phyloP scores from a whole-genome alignment of 2,888 invertebrate species.

The Drosophila melanosoma region DNA sequence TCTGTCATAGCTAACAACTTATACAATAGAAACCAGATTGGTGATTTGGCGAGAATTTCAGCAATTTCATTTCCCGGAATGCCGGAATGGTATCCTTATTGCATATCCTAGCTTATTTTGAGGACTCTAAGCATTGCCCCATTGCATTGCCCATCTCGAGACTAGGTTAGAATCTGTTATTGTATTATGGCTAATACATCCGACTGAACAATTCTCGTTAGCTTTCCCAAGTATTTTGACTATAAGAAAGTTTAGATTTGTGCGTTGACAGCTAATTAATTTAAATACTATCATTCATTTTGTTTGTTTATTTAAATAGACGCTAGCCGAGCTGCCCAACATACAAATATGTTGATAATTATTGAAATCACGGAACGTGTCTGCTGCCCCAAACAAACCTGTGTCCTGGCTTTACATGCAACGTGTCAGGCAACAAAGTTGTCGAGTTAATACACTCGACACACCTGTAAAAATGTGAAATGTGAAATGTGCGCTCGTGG shows the following conservation, averaged over 20 bases:
- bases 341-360: conserved; percentile 60
- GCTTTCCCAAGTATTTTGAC: not conserved
- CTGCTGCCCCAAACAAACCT: conserved; percentile 28
- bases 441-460: conserved; percentile 57
- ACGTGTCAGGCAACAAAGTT: conserved; percentile 71
- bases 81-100: not conserved
- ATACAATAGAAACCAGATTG: not conserved
- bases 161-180: not conserved
- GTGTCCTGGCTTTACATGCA: conserved; percentile 54
- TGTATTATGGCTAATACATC: not conserved
- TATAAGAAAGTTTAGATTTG: not conserved
- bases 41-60: not conserved
- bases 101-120: not conserved
- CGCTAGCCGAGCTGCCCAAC: conserved; percentile 9
- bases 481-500: conserved; percentile 38
- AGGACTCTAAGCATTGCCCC: not conserved
- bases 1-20: not conserved
- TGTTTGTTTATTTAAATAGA: conserved; percentile 3
- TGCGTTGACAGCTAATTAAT: conserved; percentile 26
- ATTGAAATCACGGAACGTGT: conserved; percentile 62
- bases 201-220: not conserved
- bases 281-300: conserved; percentile 13
- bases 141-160: not conserved
- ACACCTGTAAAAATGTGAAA: conserved; percentile 63
- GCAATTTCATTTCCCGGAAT: not conserved